phyloP scores from a whole-genome alignment of 2,888 invertebrate species.

The Lapara coniferarum region DNA sequence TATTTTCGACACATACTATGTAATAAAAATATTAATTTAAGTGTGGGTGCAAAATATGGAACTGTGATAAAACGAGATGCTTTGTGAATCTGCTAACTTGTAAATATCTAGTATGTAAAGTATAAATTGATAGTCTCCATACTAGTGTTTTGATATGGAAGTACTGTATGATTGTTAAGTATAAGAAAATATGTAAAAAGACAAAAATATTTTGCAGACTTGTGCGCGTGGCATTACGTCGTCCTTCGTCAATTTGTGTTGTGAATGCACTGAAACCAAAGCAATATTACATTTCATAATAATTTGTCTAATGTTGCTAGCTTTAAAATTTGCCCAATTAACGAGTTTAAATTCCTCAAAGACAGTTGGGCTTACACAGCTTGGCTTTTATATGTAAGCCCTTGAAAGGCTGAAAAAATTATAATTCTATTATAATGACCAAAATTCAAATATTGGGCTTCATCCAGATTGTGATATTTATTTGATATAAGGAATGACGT shows the following conservation, averaged over 20 bases:
- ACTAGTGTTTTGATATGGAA: conserved; percentile 19
- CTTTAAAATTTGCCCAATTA: not conserved
- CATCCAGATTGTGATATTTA: not conserved
- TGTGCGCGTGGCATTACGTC: conserved; percentile 3
- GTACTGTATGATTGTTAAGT: not conserved
- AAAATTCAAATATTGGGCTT: too few relatives aligned
- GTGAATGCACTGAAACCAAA: not conserved
- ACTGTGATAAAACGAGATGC: conserved; percentile 72
- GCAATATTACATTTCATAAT: conserved; percentile 7
- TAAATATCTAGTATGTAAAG: conserved; percentile 30
- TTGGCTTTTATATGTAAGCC: too few relatives aligned
- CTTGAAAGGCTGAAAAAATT: too few relatives aligned
- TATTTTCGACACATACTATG: conserved; percentile 10
- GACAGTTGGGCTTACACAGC: not conserved
- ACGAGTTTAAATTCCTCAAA: not conserved
- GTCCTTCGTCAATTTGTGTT: not conserved
- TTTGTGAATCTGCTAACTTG: conserved; percentile 63
- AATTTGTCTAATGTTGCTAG: not conserved
- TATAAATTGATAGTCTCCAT: not conserved
- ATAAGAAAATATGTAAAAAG: conserved; percentile 23
- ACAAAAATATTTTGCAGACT: conserved; percentile 20
- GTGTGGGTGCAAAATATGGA: conserved; percentile 71
- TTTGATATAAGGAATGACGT: not conserved
- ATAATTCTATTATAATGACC: too few relatives aligned
- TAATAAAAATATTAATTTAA: conserved; percentile 37